A percentile compares a stretch with the other conserved stretches of the same genome.
phyloP scores from a whole-genome alignment of 2,113 vertebrate species.

The Lepus americanus region DNA sequence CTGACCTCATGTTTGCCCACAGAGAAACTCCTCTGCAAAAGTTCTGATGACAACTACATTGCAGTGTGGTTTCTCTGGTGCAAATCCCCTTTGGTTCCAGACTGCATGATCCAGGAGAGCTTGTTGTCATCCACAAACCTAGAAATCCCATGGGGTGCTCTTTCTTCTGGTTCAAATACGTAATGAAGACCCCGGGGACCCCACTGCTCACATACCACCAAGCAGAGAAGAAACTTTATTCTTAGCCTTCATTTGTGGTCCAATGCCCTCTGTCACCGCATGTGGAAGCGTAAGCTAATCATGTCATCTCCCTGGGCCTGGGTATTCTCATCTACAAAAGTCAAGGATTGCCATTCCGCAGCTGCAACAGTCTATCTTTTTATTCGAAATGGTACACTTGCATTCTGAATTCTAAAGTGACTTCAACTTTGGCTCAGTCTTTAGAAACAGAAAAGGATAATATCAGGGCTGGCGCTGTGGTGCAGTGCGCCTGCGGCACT shows the following conservation, averaged over 20 bases:
- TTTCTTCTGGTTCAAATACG: constrained; percentile 76
- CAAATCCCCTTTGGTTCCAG: constrained; percentile 60
- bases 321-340: not conserved
- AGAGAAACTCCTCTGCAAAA: constrained; percentile 62
- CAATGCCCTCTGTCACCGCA: not conserved
- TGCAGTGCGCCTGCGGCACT: no score
- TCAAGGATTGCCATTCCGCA: not conserved
- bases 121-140: constrained; percentile 51
- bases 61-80: constrained; percentile 45
- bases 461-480: no score
- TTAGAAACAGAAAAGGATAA: not conserved
- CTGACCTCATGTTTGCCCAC: not conserved
- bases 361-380: not conserved
- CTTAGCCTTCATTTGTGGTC: constrained; percentile 16
- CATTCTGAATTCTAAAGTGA: constrained; percentile 34
- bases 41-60: constrained; percentile 39
- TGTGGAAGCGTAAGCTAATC: not conserved
- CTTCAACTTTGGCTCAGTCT: not conserved
- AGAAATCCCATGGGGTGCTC: constrained; percentile 64
- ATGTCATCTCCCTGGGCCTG: not conserved
- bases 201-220: constrained; percentile 69
- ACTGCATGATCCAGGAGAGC: constrained; percentile 63
- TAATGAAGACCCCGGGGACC: constrained; percentile 75
- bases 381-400: constrained; percentile 23
- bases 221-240: constrained; percentile 44